Evolutionary conservation across 2,888 invertebrate species (phyloP).

Genomic region (Morpho helenor): DNA sequence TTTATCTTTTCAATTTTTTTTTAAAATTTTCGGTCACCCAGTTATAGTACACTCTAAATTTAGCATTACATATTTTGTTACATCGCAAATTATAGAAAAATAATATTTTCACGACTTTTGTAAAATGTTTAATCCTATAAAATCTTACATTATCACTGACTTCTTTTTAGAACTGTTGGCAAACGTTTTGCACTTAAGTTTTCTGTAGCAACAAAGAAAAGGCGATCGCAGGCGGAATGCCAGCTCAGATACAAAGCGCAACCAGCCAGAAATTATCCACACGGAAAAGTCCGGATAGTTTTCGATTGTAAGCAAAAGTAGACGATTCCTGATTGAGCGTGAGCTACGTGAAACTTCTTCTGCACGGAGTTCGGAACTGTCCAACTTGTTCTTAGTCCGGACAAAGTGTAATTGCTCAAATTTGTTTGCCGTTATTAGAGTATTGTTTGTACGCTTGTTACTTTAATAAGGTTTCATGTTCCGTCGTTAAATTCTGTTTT

Average conservation of each 20-base stretch:
- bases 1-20: too few species aligned
- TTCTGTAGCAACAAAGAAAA: conserved; percentile 10
- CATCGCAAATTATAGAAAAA: too few species aligned
- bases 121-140: background rate
- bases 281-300: conserved; percentile 13
- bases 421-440: conserved; percentile 2
- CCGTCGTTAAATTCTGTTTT: too few species aligned
- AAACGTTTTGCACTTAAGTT: conserved; percentile 11
- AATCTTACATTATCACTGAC: too few species aligned
- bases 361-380: conserved; percentile 8
- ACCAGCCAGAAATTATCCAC: conserved; percentile 11
- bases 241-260: conserved; percentile 8
- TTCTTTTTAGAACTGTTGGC: conserved; percentile 11
- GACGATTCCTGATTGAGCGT: conserved; percentile 16
- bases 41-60: too few species aligned
- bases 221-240: conserved; percentile 9
- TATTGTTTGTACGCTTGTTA: background rate
- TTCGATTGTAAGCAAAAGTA: conserved; percentile 13
- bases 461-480: too few species aligned
- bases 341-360: conserved; percentile 7
- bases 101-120: too few species aligned
- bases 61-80: too few species aligned
- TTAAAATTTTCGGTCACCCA: too few species aligned
- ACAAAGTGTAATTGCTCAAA: conserved; percentile 16
- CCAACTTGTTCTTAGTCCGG: conserved; percentile 11